phyloP scores from a whole-genome alignment of 2,888 invertebrate species.

The Chelonus formosanus region DNA sequence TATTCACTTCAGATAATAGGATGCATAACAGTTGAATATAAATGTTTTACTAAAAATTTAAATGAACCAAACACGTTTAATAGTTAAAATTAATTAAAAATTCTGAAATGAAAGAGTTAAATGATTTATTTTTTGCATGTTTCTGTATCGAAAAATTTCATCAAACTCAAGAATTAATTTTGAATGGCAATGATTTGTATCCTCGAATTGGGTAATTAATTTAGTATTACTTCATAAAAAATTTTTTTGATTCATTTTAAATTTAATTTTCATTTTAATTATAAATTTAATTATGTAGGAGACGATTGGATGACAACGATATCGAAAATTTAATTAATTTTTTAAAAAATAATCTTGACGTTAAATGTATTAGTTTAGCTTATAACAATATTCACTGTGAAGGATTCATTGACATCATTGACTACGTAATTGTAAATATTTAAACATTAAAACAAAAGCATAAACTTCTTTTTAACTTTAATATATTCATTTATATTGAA shows the following conservation, averaged over 20 bases:
- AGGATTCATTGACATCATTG: constrained; percentile 49
- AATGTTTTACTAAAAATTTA: not conserved
- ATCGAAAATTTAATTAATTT: constrained; percentile 68
- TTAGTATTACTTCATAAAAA: not conserved
- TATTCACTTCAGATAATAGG: not conserved
- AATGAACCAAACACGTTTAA: not conserved
- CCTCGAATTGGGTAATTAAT: constrained; percentile 60
- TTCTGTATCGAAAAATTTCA: constrained; percentile 68
- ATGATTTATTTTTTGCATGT: constrained; percentile 48
- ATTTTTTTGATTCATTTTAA: not conserved
- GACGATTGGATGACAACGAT: constrained; percentile 67
- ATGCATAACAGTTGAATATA: too few relatives aligned
- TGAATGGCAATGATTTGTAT: constrained; percentile 68
- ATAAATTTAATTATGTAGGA: constrained; percentile 47
- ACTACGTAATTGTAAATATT: constrained; percentile 45
- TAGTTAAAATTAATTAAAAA: not conserved
- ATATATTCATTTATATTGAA: not conserved
- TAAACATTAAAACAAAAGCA: constrained; percentile 12
- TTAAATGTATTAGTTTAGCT: constrained; percentile 68
- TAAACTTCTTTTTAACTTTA: not conserved
- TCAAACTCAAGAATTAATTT: constrained; percentile 67
- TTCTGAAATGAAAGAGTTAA: constrained; percentile 31
- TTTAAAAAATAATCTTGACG: constrained; percentile 64
- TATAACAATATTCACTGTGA: constrained; percentile 67
- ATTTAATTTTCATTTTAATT: constrained; percentile 45